Evolutionary conservation across 1,140 invertebrate species (phyloP).

Genomic region (Globodera ellingtonae): DNA sequence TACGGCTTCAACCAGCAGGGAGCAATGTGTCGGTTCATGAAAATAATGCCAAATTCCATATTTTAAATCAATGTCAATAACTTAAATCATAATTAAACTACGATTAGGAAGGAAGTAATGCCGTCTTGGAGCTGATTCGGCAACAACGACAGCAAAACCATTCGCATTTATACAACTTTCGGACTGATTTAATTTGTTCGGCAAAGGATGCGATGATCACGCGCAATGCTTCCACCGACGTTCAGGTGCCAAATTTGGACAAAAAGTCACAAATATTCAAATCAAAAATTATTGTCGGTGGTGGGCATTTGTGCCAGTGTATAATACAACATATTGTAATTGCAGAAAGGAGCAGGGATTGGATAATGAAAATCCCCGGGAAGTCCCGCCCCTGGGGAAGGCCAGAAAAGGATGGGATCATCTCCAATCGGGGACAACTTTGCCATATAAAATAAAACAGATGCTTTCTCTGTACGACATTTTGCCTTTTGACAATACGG

Average conservation of each 20-base stretch:
- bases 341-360: no score
- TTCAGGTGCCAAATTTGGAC: slow-evolving; percentile 1
- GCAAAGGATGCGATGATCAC: neutral
- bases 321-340: no score
- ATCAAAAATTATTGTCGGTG: no score
- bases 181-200: neutral
- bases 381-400: no score
- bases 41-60: neutral
- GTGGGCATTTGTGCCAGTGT: no score
- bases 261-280: no score
- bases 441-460: slow-evolving; percentile 66
- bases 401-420: no score
- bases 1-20: neutral
- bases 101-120: neutral
- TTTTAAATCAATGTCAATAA: no score
- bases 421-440: no score
- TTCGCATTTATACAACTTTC: neutral
- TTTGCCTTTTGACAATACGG: slow-evolving; percentile 86
- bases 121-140: neutral
- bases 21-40: no score
- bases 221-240: slow-evolving; percentile 7
- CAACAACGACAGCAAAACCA: neutral
- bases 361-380: no score
- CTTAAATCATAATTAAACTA: neutral
- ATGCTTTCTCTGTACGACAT: slow-evolving; percentile 86